These are phyloP conservation scores for Dipodomys merriami DNA, from an alignment of 2,113 vertebrate species.

Conservation along the genomic window DNA sequence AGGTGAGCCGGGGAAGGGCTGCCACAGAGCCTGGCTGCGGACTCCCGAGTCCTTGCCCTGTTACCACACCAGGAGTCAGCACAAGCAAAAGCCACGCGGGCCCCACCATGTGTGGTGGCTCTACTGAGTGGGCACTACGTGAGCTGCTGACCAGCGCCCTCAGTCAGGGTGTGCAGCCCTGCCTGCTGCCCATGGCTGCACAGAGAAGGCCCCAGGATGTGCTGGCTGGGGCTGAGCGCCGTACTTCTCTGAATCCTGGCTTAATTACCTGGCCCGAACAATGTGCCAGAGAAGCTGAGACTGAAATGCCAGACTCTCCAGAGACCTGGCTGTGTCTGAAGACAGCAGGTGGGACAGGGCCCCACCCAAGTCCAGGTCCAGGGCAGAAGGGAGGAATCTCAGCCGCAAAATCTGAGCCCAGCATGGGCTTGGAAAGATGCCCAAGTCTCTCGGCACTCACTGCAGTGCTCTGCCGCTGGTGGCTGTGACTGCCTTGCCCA, in stretches of 20 bases:
- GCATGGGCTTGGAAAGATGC: background rate
- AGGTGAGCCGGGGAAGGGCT: accelerated
- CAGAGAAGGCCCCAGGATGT: too few species aligned
- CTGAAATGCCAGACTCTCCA: background rate
- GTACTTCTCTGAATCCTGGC: background rate
- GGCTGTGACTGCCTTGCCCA: too few species aligned
- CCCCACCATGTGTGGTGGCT: background rate
- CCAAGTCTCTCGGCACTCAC: accelerated
- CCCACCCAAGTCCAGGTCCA: too few species aligned
- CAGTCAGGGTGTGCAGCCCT: background rate
- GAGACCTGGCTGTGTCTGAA: background rate
- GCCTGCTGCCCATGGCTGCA: too few species aligned
- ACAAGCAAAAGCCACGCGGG: background rate
- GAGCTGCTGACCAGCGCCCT: background rate
- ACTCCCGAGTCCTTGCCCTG: accelerated
- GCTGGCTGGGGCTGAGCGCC: background rate
- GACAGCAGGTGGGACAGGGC: accelerated
- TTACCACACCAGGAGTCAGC: background rate
- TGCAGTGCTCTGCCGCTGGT: background rate
- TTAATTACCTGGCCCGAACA: background rate
- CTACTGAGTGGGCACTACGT: background rate
- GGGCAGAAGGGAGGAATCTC: background rate
- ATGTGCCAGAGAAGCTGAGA: background rate
- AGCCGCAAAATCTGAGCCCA: background rate
- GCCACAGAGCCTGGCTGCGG: background rate